Evolutionary conservation across 2,888 invertebrate genomes (phyloP).

Genomic region (Andrena trimmerana): DNA sequence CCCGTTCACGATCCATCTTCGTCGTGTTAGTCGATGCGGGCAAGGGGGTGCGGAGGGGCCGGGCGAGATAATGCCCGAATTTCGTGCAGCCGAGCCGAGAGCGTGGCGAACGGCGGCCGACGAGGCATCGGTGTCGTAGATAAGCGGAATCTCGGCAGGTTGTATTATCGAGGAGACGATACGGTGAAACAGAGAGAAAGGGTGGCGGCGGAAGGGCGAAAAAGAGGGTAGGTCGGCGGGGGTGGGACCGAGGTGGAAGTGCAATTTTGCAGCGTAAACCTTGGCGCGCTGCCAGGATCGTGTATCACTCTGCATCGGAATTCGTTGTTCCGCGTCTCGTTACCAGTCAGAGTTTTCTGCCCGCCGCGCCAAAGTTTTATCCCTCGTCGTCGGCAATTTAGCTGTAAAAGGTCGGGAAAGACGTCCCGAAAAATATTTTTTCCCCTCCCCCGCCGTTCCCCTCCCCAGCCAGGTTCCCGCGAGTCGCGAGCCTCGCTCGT

Average conservation of each 20-base stretch:
- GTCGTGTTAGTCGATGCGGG: constrained; percentile 14
- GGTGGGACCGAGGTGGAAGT: constrained; percentile 67
- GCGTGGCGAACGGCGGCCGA: constrained; percentile 50
- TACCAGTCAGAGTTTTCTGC: constrained; percentile 78
- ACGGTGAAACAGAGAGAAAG: constrained; percentile 59
- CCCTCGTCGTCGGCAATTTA: constrained; percentile 64
- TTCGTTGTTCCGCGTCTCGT: constrained; percentile 82
- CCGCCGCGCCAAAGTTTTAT: constrained; percentile 69
- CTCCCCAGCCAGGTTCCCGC: background rate
- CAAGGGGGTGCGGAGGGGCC: background rate
- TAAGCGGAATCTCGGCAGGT: constrained; percentile 76
- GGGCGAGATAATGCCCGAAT: constrained; percentile 53
- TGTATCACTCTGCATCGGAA: constrained; percentile 82
- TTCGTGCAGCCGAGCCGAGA: constrained; percentile 51
- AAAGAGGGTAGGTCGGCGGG: constrained; percentile 47
- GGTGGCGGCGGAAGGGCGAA: constrained; percentile 37
- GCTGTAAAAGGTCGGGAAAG: constrained; percentile 55
- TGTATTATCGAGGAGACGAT: constrained; percentile 77
- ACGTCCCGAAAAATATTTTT: constrained; percentile 39
- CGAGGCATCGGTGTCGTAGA: constrained; percentile 65
- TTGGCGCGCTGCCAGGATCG: constrained; percentile 79
- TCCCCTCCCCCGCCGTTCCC: background rate
- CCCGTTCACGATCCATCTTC: constrained; percentile 43
- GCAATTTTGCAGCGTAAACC: constrained; percentile 81
- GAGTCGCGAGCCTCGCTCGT: constrained; percentile 2